Conservation (phyloP, 2,797 vertebrate species). For the Bufotes viridis region DNA sequence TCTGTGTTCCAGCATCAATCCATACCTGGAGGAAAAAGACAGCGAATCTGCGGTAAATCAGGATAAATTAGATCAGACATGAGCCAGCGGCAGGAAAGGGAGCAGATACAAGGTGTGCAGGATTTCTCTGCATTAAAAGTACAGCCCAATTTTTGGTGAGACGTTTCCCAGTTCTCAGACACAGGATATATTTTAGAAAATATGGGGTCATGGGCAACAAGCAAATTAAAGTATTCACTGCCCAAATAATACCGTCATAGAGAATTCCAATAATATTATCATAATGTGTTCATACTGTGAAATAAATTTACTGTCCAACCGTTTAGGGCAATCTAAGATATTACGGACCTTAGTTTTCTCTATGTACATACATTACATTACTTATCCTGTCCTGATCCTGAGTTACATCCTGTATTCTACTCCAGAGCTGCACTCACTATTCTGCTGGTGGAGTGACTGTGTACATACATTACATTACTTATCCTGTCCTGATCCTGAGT, state of each 20-base stretch:
- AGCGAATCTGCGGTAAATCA: constrained; percentile 4
- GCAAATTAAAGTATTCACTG: neutral
- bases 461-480: too few relatives aligned
- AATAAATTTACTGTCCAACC: too few relatives aligned
- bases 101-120: constrained; percentile 2
- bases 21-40: constrained; percentile 74
- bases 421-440: too few relatives aligned
- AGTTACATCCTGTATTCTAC: too few relatives aligned
- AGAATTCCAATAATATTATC: neutral
- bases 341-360: too few relatives aligned
- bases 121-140: neutral
- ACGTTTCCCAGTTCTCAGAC: neutral
- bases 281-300: too few relatives aligned
- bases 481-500: too few relatives aligned
- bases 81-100: neutral
- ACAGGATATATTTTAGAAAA: neutral
- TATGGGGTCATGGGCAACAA: neutral
- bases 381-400: too few relatives aligned
- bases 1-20: constrained; percentile 86
- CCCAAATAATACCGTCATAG: neutral
- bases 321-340: too few relatives aligned
- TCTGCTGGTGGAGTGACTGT: too few relatives aligned
- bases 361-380: too few relatives aligned
- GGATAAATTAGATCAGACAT: neutral
- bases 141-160: neutral